A percentile compares a stretch with the other conserved stretches of the same genome.
Conservation (phyloP, 1,140 invertebrate species). For the Euglossa dilemma region DNA sequence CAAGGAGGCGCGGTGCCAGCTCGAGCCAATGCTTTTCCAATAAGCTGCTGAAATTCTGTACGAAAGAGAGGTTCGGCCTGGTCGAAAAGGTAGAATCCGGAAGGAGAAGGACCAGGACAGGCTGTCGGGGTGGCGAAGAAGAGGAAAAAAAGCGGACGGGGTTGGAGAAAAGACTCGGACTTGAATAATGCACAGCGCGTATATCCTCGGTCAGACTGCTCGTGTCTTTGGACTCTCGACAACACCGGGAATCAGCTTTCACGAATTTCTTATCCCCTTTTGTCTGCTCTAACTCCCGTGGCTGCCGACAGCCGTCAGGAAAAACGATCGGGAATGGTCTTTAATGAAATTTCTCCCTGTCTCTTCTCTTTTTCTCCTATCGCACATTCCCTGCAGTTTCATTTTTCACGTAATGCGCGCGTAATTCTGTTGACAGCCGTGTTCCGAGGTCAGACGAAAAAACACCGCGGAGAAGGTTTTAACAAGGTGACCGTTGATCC, state of each 20-base stretch:
- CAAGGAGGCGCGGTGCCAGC: slow-evolving; percentile 41
- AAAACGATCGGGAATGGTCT: neutral
- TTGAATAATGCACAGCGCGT: slow-evolving; percentile 65
- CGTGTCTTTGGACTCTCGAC: slow-evolving; percentile 51
- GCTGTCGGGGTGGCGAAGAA: neutral
- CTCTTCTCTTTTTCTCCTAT: too few species aligned
- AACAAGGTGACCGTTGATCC: too few species aligned
- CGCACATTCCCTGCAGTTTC: too few species aligned
- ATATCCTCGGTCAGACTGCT: slow-evolving; percentile 44
- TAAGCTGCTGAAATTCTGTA: slow-evolving; percentile 62
- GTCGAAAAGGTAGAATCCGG: slow-evolving; percentile 9
- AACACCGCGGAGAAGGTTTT: too few species aligned
- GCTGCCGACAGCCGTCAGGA: neutral
- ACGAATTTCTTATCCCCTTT: slow-evolving; percentile 50
- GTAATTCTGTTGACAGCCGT: too few species aligned
- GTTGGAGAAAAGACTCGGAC: neutral
- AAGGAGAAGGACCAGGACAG: neutral
- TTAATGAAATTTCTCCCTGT: slow-evolving; percentile 60
- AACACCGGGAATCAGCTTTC: slow-evolving; percentile 51
- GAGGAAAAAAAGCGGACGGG: neutral
- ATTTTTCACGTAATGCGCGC: too few species aligned
- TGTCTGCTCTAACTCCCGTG: slow-evolving; percentile 18
- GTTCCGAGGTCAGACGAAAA: too few species aligned
- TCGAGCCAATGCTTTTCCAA: slow-evolving; percentile 58
- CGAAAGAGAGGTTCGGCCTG: slow-evolving; percentile 28